Evolutionary conservation across 2,113 vertebrate genomes (phyloP).

Genomic region (Rynchops niger): DNA sequence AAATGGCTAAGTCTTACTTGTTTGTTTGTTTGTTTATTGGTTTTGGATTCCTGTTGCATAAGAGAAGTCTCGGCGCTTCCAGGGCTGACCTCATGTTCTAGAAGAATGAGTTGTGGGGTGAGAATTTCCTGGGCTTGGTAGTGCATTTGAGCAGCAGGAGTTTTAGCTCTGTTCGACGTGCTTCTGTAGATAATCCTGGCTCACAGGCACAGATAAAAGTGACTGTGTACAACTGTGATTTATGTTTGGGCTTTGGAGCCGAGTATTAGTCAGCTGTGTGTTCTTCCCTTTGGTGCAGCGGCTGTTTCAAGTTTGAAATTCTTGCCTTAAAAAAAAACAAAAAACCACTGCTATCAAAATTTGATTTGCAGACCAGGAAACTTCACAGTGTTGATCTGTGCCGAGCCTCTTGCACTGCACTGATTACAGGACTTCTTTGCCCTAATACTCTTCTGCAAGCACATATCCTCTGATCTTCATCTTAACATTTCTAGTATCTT

Average conservation of each 20-base stretch:
- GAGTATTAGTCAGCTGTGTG: background rate
- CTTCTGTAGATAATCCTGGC: background rate
- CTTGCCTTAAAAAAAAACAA: background rate
- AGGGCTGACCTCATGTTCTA: background rate
- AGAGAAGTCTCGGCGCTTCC: background rate
- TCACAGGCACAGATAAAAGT: conserved; percentile 7
- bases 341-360: background rate
- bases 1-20: background rate
- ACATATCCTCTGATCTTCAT: background rate
- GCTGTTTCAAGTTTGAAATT: background rate
- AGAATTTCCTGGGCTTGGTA: background rate
- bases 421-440: background rate
- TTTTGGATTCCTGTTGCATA: background rate
- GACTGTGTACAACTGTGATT: background rate
- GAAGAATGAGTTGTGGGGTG: background rate
- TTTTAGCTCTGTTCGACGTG: background rate
- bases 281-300: background rate
- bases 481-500: background rate
- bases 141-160: background rate
- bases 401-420: background rate
- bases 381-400: background rate
- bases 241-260: background rate
- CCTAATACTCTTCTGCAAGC: background rate
- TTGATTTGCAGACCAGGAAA: background rate
- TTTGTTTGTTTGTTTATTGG: background rate